A percentile compares a stretch with the other conserved stretches of the same genome.
phyloP scores from a whole-genome alignment of 1,140 invertebrate genomes.

The Drosophila seguyi region DNA sequence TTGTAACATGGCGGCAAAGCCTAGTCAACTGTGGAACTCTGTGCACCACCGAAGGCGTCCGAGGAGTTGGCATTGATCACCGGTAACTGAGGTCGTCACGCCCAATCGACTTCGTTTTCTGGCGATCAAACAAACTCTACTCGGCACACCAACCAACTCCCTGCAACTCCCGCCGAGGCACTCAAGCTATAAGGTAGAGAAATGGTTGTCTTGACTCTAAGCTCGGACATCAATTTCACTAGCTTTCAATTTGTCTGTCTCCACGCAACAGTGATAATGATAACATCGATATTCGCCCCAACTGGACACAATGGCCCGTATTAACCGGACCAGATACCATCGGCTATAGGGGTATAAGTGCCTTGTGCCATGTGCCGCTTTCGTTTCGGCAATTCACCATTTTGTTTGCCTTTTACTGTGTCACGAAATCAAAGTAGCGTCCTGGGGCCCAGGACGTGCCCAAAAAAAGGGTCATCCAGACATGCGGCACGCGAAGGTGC shows the following conservation, averaged over 20 bases:
- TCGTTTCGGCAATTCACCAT: constrained; percentile 61
- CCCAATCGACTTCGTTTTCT: constrained; percentile 40
- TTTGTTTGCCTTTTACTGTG: constrained; percentile 42
- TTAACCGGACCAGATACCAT: constrained; percentile 48
- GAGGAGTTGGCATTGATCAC: constrained; percentile 50
- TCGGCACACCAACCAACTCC: constrained; percentile 6
- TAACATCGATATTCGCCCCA: constrained; percentile 8
- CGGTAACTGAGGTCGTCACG: constrained; percentile 45
- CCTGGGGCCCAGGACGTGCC: constrained; percentile 56
- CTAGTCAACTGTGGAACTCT: not conserved
- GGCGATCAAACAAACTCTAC: constrained; percentile 48
- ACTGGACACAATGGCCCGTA: constrained; percentile 25
- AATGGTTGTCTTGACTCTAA: constrained; percentile 48
- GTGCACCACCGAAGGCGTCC: not conserved
- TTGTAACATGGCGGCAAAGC: constrained; percentile 41
- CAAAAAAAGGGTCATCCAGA: constrained; percentile 64
- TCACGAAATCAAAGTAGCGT: constrained; percentile 69
- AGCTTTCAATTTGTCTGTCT: constrained; percentile 73
- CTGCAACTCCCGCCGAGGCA: constrained; percentile 4
- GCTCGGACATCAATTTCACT: constrained; percentile 65
- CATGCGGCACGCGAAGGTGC: constrained; percentile 51
- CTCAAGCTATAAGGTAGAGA: constrained; percentile 75
- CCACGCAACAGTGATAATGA: constrained; percentile 45
- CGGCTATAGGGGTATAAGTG: constrained; percentile 23
- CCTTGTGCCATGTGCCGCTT: constrained; percentile 45